phyloP scores from a whole-genome alignment of 1,140 invertebrate genomes.

The Radopholus similis region DNA sequence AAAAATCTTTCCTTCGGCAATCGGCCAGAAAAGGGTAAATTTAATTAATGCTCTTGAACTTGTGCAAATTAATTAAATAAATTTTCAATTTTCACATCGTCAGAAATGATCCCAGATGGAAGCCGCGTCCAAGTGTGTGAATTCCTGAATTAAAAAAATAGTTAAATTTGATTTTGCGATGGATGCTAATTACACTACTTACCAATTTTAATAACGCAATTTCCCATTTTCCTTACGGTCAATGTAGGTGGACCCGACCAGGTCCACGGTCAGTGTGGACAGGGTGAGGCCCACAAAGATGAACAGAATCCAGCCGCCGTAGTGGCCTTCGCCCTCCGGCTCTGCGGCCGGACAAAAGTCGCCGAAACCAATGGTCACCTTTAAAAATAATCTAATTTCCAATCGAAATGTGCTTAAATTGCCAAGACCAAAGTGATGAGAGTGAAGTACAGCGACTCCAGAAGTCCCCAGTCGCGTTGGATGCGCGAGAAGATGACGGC shows the following conservation, averaged over 20 bases:
- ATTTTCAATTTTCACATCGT: slow-evolving; percentile 16
- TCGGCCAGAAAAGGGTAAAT: no score
- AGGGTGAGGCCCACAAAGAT: slow-evolving; percentile 45
- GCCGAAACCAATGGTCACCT: slow-evolving; percentile 48
- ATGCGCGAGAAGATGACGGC: slow-evolving; percentile 34
- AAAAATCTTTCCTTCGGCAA: no score
- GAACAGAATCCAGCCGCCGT: slow-evolving; percentile 47
- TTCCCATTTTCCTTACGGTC: no score
- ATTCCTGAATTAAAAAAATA: no score
- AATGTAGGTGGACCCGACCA: background rate
- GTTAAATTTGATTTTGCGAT: no score
- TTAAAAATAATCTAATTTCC: slow-evolving; percentile 11
- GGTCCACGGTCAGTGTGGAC: slow-evolving; percentile 34
- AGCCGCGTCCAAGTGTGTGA: slow-evolving; percentile 27
- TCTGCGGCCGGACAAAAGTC: slow-evolving; percentile 37
- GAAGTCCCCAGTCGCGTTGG: slow-evolving; percentile 33
- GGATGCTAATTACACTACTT: no score
- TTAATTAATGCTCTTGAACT: no score
- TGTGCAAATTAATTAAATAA: no score
- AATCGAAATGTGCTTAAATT: slow-evolving; percentile 17
- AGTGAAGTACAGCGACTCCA: slow-evolving; percentile 45
- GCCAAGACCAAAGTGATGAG: slow-evolving; percentile 45
- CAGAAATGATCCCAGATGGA: slow-evolving; percentile 25
- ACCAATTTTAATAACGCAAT: no score
- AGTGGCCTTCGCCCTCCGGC: slow-evolving; percentile 32